Evolutionary conservation across 2,888 invertebrate genomes (phyloP).

Genomic region (Schizaphis graminum): DNA sequence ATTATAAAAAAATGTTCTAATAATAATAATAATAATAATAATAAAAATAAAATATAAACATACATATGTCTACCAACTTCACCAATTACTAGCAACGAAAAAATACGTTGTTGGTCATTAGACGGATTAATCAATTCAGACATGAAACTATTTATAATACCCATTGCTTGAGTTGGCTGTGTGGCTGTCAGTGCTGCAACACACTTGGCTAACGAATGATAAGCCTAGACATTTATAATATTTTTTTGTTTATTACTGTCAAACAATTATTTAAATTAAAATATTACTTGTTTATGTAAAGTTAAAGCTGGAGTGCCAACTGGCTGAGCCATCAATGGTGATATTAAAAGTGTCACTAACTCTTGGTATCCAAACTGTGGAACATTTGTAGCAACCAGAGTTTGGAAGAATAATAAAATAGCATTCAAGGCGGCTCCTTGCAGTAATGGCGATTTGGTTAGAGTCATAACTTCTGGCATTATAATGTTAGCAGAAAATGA

Average conservation of each 20-base stretch:
- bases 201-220: conserved; percentile 96
- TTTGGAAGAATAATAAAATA: conserved; percentile 92
- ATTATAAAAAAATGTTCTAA: conserved; percentile 1
- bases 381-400: conserved; percentile 87
- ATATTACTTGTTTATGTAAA: conserved; percentile 74
- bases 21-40: neutral
- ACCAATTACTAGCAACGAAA: conserved; percentile 93
- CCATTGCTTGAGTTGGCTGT: conserved; percentile 80
- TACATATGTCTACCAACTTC: conserved; percentile 96
- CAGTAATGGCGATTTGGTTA: conserved; percentile 91
- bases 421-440: conserved; percentile 94
- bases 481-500: conserved; percentile 81
- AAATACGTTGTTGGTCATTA: conserved; percentile 87
- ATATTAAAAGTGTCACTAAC: conserved; percentile 82
- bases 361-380: conserved; percentile 86
- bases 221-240: conserved; percentile 75
- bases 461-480: conserved; percentile 85
- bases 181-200: conserved; percentile 93
- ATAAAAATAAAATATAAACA: conserved; percentile 71
- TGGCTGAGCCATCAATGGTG: conserved; percentile 75
- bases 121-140: conserved; percentile 80
- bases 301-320: conserved; percentile 69
- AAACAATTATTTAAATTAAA: neutral
- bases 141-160: conserved; percentile 78
- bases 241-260: neutral